Conservation (phyloP, 1,140 invertebrate species). For the Acromyrmex heyeri region DNA sequence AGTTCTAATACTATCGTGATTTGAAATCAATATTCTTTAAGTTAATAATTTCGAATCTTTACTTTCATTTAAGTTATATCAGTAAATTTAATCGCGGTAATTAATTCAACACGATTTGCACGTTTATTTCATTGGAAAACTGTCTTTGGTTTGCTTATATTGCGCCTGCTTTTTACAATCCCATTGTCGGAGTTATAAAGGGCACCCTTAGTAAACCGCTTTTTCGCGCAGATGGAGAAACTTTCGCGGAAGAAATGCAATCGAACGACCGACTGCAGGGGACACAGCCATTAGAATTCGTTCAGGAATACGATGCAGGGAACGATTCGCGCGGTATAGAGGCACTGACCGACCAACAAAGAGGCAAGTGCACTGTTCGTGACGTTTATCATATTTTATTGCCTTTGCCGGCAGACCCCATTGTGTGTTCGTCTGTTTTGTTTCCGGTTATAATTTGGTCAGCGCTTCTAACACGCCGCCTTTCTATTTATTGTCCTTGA, state of each 20-base stretch:
- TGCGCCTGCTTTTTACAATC: slow-evolving; percentile 22
- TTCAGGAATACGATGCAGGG: slow-evolving; percentile 50
- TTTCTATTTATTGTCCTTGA: slow-evolving; percentile 62
- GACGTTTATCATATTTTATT: slow-evolving; percentile 84
- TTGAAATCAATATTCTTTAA: slow-evolving; percentile 26
- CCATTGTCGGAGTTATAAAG: slow-evolving; percentile 48
- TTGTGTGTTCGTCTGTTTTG: slow-evolving; percentile 81
- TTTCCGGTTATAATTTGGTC: slow-evolving; percentile 80
- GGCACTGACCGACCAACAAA: slow-evolving; percentile 73
- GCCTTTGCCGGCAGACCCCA: slow-evolving; percentile 74
- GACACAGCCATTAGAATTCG: slow-evolving; percentile 58
- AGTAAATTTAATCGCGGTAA: slow-evolving; percentile 23
- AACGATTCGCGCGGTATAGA: slow-evolving; percentile 53
- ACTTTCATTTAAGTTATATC: background rate
- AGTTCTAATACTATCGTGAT: slow-evolving; percentile 5
- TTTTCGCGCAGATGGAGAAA: slow-evolving; percentile 59
- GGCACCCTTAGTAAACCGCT: slow-evolving; percentile 28
- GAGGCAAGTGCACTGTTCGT: slow-evolving; percentile 76
- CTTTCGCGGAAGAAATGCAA: slow-evolving; percentile 69
- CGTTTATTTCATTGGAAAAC: background rate
- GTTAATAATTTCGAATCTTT: slow-evolving; percentile 11
- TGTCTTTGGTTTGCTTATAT: background rate
- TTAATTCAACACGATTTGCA: background rate
- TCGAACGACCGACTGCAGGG: slow-evolving; percentile 69
- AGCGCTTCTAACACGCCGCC: slow-evolving; percentile 35